Conservation (phyloP, 2,113 vertebrate species). For the Nyctibius bracteatus region DNA sequence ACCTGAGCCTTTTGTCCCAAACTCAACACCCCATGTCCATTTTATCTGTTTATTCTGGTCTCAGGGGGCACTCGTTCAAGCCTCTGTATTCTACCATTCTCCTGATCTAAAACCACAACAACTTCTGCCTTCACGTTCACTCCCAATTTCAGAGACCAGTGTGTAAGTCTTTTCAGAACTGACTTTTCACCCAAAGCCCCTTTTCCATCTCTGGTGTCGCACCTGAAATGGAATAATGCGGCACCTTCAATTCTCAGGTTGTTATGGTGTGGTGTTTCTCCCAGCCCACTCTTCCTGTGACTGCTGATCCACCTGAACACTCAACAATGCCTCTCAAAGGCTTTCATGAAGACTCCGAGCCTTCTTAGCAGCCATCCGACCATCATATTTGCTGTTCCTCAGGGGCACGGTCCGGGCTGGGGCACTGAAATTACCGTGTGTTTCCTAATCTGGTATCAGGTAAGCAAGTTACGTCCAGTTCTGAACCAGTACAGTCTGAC, state of each 20-base stretch:
- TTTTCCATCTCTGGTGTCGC: neutral
- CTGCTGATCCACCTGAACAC: neutral
- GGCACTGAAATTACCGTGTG: neutral
- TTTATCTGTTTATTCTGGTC: neutral
- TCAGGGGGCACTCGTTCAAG: neutral
- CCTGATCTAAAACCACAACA: neutral
- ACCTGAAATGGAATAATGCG: neutral
- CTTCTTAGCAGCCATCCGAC: neutral
- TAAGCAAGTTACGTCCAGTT: neutral
- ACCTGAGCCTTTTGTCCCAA: neutral
- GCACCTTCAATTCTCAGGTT: neutral
- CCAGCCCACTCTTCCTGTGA: neutral
- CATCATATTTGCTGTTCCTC: neutral
- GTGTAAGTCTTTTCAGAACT: neutral
- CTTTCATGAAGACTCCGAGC: neutral
- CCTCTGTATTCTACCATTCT: neutral
- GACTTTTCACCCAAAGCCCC: neutral
- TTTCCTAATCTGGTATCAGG: neutral
- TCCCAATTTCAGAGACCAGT: neutral
- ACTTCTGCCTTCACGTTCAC: neutral
- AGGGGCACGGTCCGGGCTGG: neutral
- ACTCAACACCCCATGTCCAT: neutral
- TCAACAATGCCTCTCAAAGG: neutral
- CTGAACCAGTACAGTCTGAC: neutral
- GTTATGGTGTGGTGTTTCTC: fast-evolving